Evolutionary conservation across 2,113 vertebrate genomes (phyloP).

Genomic region (Gambusia holbrooki): DNA sequence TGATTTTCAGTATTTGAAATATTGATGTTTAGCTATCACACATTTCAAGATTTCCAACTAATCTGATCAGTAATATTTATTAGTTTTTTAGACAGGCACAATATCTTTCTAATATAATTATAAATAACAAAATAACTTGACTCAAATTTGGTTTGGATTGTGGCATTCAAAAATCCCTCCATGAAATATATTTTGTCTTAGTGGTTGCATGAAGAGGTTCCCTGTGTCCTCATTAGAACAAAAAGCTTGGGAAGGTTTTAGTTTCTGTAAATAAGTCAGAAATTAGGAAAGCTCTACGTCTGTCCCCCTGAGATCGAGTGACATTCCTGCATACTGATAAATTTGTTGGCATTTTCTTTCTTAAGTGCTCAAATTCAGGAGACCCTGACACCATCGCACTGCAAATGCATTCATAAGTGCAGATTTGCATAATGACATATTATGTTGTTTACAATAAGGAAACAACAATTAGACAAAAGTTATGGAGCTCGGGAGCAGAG

Average conservation of each 20-base stretch:
- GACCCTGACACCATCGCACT: conserved; percentile 25
- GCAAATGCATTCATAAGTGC: conserved; percentile 45
- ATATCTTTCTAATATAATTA: neutral
- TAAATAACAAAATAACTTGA: neutral
- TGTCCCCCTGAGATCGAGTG: conserved; percentile 12
- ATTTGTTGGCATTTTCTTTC: conserved; percentile 51
- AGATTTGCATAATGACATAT: conserved; percentile 71
- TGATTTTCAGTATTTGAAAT: no score
- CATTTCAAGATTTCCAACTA: neutral
- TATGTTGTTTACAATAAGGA: conserved; percentile 65
- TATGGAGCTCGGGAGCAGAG: neutral
- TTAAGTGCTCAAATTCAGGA: conserved; percentile 39
- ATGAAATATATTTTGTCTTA: conserved; percentile 6
- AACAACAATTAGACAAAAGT: conserved; percentile 48
- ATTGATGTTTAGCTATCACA: neutral
- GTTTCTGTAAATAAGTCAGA: conserved; percentile 35
- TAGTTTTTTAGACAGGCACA: neutral
- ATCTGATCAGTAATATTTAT: neutral
- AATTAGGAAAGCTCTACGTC: neutral
- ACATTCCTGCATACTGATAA: conserved; percentile 49
- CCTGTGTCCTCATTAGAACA: conserved; percentile 42
- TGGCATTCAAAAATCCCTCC: neutral
- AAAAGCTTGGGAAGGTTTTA: conserved; percentile 28
- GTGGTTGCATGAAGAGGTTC: neutral
- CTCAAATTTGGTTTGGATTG: neutral